These are phyloP conservation scores for Chironex yamaguchii DNA, from an alignment of 30 jellyfish, hydroid and myxozoan genomes.

Conservation along the genomic window DNA sequence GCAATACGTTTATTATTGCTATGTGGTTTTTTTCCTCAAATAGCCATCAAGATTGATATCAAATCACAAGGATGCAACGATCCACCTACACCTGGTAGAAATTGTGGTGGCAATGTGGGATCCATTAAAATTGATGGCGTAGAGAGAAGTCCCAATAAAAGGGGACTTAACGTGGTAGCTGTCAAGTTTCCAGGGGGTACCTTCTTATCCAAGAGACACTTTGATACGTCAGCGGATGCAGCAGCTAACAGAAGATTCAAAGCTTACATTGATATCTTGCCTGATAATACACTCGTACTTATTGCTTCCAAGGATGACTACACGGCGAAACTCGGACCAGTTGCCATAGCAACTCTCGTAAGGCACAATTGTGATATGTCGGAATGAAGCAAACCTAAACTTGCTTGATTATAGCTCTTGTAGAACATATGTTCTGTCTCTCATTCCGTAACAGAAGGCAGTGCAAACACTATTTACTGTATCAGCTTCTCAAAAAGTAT, in stretches of 20 bases:
- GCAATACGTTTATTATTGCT: too few species aligned
- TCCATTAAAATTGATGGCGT: conserved; percentile 83
- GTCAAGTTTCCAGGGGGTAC: conserved; percentile 85
- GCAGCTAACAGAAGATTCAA: too few species aligned
- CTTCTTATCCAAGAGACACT: conserved; percentile 75
- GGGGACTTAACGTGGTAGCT: conserved; percentile 94
- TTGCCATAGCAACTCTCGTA: conserved; percentile 60
- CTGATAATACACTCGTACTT: conserved; percentile 45
- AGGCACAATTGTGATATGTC: neutral
- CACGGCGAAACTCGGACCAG: conserved; percentile 37
- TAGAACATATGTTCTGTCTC: too few species aligned
- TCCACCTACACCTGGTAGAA: conserved; percentile 95
- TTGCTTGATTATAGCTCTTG: too few species aligned
- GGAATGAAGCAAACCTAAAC: too few species aligned
- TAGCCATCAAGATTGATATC: conserved; percentile 46
- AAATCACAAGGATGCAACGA: conserved; percentile 95
- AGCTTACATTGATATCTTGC: too few species aligned
- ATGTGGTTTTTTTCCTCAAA: too few species aligned
- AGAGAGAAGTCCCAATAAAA: conserved; percentile 90
- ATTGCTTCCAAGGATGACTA: conserved; percentile 64
- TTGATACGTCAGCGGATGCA: conserved; percentile 95
- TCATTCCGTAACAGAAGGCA: too few species aligned
- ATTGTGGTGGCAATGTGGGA: conserved; percentile 95
- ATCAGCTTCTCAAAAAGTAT: too few species aligned
- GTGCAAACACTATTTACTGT: too few species aligned